Evolutionary conservation across 2,113 vertebrate species (phyloP).

Genomic region (Artemisiospiza belli): DNA sequence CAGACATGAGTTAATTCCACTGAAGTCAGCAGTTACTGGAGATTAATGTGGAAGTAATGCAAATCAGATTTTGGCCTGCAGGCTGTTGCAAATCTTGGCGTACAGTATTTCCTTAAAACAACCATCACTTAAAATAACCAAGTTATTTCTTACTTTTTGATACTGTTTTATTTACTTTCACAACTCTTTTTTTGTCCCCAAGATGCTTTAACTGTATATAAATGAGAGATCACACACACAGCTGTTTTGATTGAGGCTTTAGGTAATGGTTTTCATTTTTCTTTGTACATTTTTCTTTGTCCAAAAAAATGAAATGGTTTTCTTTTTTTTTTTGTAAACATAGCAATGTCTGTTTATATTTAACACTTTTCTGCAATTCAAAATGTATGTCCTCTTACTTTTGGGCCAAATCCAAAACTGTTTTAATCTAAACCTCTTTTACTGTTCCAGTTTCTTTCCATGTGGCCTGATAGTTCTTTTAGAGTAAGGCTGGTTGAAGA

Average conservation of each 20-base stretch:
- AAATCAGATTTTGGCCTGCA: not conserved
- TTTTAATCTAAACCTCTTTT: not conserved
- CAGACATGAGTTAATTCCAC: not conserved
- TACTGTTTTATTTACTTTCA: not conserved
- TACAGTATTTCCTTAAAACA: not conserved
- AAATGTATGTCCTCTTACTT: not conserved
- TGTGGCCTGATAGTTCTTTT: not conserved
- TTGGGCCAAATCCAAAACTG: not conserved
- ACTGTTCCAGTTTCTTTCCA: not conserved
- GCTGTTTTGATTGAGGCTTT: not conserved
- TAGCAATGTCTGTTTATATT: not conserved
- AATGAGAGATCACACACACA: not conserved
- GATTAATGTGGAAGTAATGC: not conserved
- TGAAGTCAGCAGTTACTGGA: not conserved
- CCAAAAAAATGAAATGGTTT: too few relatives aligned
- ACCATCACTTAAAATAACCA: not conserved
- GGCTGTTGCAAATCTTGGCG: not conserved
- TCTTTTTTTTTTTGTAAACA: not conserved
- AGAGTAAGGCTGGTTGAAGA: not conserved
- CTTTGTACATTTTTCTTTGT: too few relatives aligned
- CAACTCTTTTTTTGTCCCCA: not conserved
- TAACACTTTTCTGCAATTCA: not conserved
- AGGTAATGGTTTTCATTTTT: not conserved
- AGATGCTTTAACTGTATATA: not conserved
- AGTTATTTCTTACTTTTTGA: not conserved